Evolutionary conservation across 2,113 vertebrate genomes (phyloP), one percentile per base, ranked within the genome.

Genomic region (Tragelaphus imberbis): DNA sequence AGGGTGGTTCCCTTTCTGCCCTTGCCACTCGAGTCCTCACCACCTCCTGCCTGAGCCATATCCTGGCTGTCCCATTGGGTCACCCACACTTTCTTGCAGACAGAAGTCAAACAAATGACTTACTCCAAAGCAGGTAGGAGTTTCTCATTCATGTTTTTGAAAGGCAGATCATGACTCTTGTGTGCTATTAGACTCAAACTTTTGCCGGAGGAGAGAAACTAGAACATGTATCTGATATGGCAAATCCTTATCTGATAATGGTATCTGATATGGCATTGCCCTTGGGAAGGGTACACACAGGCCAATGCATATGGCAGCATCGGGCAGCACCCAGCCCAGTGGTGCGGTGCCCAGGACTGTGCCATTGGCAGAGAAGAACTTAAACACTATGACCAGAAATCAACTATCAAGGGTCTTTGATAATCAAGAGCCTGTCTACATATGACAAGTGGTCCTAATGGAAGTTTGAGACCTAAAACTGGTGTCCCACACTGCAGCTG

Each of bases 71-170:
- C 12, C 13, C 17, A 13, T 5, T 27, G 81, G 44, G 47, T 47
- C 40, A 33, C 19, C 25, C 27, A n/a, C 17, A 6, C 30, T 61
- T 36, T 90, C 51, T 92, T 88, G 7, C 28, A 53, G 51, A 75
- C 19, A 55, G 77, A 63, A 84, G 9, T 81, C 53, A 44, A 30
- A 94, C 65, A 55, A 44, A 81, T 53, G 9, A 53, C 56, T 40
- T n/a, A 53, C n/a, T 87, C 8, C 21, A 49, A 82, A 56, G 21
- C 17, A 53, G 9, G 2, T 30, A 86, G 68, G 14, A 21, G 4
- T 94, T 89, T 92, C 59, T 55, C 88, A 36, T 88, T 96, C 59
- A 40, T 55, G 82, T 36, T 91, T 15, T 19, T 30, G 59, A 87
- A 92, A 51, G 23, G 21, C 36, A 87, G 91, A 33, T 15, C 1